Percentiles rank a stretch among this genome's conserved stretches.
Conservation (phyloP, 2,888 invertebrate species). For the Cryptocheilus praepositus region DNA sequence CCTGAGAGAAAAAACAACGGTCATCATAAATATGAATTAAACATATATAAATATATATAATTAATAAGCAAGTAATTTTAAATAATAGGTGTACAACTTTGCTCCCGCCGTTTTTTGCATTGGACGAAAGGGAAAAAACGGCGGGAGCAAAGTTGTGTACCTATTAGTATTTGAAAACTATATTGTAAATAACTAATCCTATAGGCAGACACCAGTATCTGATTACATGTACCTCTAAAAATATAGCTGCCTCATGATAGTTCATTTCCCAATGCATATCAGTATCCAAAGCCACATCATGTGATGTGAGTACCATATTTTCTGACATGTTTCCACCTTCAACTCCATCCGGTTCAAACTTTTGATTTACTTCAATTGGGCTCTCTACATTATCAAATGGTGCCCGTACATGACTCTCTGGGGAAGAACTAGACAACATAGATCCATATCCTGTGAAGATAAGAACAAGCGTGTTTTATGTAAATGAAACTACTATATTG, state of each 20-base stretch:
- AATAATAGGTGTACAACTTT: too few species aligned
- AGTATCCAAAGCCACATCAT: slow-evolving; percentile 62
- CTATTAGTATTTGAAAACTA: too few species aligned
- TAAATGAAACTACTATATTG: neutral
- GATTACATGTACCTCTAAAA: slow-evolving; percentile 81
- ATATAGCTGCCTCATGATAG: slow-evolving; percentile 92
- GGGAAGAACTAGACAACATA: slow-evolving; percentile 71
- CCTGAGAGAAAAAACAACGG: too few species aligned
- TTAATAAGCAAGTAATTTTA: too few species aligned
- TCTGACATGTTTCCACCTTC: slow-evolving; percentile 61
- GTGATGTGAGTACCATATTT: slow-evolving; percentile 62
- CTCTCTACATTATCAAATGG: slow-evolving; percentile 52
- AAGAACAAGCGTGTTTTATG: slow-evolving; percentile 1
- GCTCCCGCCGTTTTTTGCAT: too few species aligned
- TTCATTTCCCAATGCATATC: slow-evolving; percentile 89
- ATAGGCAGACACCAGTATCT: too few species aligned
- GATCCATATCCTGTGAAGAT: slow-evolving; percentile 72
- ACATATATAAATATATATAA: too few species aligned
- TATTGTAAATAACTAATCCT: slow-evolving; percentile 10
- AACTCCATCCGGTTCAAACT: slow-evolving; percentile 49
- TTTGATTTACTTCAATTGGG: slow-evolving; percentile 59
- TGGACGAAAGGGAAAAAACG: too few species aligned
- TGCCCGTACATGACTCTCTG: slow-evolving; percentile 63
- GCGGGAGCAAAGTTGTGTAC: too few species aligned
- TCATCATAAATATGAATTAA: too few species aligned